Base-by-base conservation (phyloP, 2,797 vertebrate species). In the Ptychadena robeensis region DNA sequence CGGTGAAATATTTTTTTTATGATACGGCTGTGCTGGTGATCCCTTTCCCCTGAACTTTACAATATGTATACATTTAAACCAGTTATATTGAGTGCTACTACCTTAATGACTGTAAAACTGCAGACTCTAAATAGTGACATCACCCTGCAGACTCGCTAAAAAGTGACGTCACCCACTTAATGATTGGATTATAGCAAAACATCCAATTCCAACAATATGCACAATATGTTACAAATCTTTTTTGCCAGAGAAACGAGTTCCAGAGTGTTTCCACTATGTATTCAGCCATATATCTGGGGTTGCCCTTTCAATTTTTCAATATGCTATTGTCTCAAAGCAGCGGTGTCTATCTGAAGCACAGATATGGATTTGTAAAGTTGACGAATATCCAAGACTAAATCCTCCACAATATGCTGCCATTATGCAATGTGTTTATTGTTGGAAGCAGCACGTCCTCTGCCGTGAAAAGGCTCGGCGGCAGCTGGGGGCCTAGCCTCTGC, bases 371-470 rank as follows among this genome's bases (percentile, higher is more conserved):
- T 59, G 30, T 68, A 18, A 1, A 40, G 59, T 57, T 61, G 27
- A 80, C 22, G 83, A 25, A 79, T 28, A 28, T 15, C 1, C 9
- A 35, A n/a, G 0, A 70, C 66, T 2, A 25, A 68, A 68, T 59
- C 76, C 31, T 37, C 72, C 38, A 80, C 67, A 80, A n/a, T 71
- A 31, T 1, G 35, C 57, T 73, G 0, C 6, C 12, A 7, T 76
- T 69, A 65, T 72, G 59, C 59, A 65, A 64, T 37, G 11, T 64
- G 37, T 48, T 70, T 65, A 83, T 83, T 83, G 66, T 66, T 28
- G 57, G 8, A 64, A 40, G 30, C 66, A 63, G 73, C 67, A 78
- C 32, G 40, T 66, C 68, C 27, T 63, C 25, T 0, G 34, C 9
- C 69, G 31, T 83, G 25, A 79, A 79, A 78, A 78, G 67, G 4